phyloP scores from a whole-genome alignment of 2,113 vertebrate species.

The Nestor notabilis region DNA sequence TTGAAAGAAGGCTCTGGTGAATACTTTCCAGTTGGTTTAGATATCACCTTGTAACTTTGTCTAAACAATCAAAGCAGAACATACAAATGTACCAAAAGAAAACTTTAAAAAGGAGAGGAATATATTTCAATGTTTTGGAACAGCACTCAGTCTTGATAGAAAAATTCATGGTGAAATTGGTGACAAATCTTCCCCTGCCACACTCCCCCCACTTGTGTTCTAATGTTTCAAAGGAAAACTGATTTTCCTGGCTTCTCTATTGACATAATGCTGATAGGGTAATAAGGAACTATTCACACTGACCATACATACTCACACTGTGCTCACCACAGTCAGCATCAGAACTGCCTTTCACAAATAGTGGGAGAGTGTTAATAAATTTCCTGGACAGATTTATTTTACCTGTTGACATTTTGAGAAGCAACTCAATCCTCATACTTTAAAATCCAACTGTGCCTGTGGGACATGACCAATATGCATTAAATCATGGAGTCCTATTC shows the following conservation, averaged over 20 bases:
- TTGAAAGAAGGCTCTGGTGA: background rate
- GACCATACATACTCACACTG: background rate
- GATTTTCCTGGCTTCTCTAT: slow-evolving; percentile 1
- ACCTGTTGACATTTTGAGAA: slow-evolving; percentile 43
- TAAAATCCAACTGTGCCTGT: slow-evolving; percentile 13
- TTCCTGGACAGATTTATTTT: slow-evolving; percentile 24
- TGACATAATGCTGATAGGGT: background rate
- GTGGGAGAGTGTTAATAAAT: slow-evolving; percentile 5
- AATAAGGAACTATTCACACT: slow-evolving; percentile 1
- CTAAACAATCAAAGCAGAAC: background rate
- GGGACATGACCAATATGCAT: background rate
- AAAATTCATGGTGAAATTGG: background rate
- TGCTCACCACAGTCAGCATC: background rate
- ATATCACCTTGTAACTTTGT: background rate
- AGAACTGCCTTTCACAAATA: background rate
- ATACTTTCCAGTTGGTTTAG: background rate
- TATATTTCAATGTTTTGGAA: background rate
- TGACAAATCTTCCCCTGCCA: background rate
- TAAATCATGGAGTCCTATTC: background rate
- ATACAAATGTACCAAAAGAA: background rate
- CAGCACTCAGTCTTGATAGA: background rate
- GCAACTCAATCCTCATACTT: slow-evolving; percentile 1
- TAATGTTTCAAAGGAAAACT: slow-evolving; percentile 37
- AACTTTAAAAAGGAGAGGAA: background rate
- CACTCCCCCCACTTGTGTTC: background rate